Base-by-base conservation (phyloP, 2,888 invertebrate species). In the Orthosia incerta region DNA sequence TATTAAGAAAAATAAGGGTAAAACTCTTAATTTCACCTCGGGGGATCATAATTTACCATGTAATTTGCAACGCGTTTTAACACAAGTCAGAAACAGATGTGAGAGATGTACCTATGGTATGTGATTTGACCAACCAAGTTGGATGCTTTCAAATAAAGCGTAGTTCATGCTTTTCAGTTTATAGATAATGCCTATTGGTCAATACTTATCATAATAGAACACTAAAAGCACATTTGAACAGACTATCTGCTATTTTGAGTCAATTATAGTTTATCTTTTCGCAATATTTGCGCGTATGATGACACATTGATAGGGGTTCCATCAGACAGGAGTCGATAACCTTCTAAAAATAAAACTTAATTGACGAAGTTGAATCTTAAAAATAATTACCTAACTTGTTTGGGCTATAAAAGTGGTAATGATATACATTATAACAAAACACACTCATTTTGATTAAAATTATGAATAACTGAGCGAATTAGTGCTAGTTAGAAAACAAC, bases 1-100 rank as follows among this genome's bases (percentile, higher is more conserved):
- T 57, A 65, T 81, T 72, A 66, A 62, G 64, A 79, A 57, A 67
- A 72, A 77, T 77, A 69, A 59, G 70, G 70, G 66, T 79, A 65
- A 53, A 69, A 61, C 50, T 68, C 48, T 72, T 71, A 73, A 84
- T 75, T 80, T 50, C 2, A 63, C 76, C 71, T 69, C 11, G 16
- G 75, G 67, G 76, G 11, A 73, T 55, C 45, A 71, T 75, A 64
- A 79, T 69, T 78, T 79, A 74, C 62, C 46, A 56, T 63, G 56
- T 69, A 45, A 56, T 61, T 59, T 46, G n/a, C 12, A 56, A 53
- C 46, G 13, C 20, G 23, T 46, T 51, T 46, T 16, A 55, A 16
- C 16, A n/a, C 13, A 13, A 45, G 3, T 23, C 3, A 45, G 20
- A 55, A 50, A 70, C 13, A 59, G 7, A 31, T 51, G 18, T 26